Evolutionary conservation across 2,797 vertebrate genomes (phyloP).

Genomic region (Sus cebifrons): DNA sequence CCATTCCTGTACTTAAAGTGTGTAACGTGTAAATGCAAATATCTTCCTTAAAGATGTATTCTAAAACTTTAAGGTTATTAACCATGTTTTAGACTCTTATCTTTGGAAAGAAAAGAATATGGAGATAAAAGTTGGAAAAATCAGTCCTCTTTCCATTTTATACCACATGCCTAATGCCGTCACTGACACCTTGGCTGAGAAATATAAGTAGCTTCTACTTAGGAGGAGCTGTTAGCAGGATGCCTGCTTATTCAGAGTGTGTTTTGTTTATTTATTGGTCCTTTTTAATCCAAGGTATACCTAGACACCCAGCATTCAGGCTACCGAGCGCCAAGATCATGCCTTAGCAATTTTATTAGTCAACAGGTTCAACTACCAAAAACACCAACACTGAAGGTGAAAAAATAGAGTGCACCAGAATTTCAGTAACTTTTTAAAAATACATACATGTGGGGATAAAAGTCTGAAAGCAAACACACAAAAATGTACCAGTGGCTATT

Average conservation of each 20-base stretch:
- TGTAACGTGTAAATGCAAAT: neutral
- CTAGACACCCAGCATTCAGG: neutral
- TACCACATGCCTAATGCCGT: neutral
- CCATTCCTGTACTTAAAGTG: neutral
- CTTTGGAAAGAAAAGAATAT: neutral
- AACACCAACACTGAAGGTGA: neutral
- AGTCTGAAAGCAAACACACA: neutral
- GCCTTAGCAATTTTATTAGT: neutral
- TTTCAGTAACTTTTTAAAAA: neutral
- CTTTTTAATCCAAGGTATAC: conserved; percentile 4
- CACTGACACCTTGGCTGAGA: neutral
- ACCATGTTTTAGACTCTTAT: neutral
- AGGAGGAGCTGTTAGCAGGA: conserved; percentile 31
- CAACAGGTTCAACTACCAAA: neutral
- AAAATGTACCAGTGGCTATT: neutral
- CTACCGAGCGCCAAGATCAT: neutral
- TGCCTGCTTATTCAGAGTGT: neutral
- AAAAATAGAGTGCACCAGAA: neutral
- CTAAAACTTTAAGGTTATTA: neutral
- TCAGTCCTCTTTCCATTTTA: neutral
- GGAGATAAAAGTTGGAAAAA: conserved; percentile 8
- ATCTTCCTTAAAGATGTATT: neutral
- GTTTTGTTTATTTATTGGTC: neutral
- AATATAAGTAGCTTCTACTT: conserved; percentile 10
- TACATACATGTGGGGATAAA: rapidly evolving